Base-by-base conservation (phyloP, 1,140 invertebrate species). In the Anoplophora glabripennis region DNA sequence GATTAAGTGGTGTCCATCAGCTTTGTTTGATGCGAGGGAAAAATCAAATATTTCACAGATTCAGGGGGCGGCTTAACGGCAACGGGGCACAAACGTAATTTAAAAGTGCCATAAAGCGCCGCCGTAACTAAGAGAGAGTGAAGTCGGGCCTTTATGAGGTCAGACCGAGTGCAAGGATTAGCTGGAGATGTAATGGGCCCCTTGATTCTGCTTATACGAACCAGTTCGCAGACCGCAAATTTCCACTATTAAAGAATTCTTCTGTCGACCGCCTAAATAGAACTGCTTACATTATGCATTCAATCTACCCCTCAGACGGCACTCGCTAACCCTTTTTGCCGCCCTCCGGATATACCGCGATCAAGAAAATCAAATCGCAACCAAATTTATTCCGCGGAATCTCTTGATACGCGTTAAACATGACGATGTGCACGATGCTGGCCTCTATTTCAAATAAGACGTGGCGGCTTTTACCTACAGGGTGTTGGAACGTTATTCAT, bases 131-230 rank as follows among this genome's bases (percentile, higher is more conserved):
- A 49, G 47, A 35, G 47, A 51, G 49, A 58, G 56, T 58, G 56
- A 51, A 58, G 46, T 51, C 47, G 41, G 38, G 56, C 46, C 47
- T 58, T 58, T 49, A 58, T 58, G 56, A 52, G 56, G 56, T 51
- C 52, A 41, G 47, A 49, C 12, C 51, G 56, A 58, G 56, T 58
- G 56, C 47, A 52, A 58, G 56, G 56, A 58, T 58, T 58, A 58
- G 37, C 56, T 38, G 49, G 56, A 58, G 56, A 58, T 58, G 56
- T 58, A 58, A 58, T 51, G 38, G 38, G 45, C 56, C 56, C 47
- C 56, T 33, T 49, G 56, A 58, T 49, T 52, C 56, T 28, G 56
- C 47, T 58, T 58, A 58, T 28, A 28, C 21, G 3, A 28, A 28
- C 33, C 42, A 34, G 38, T 56, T 44, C 42, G 36, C 41, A 45